A percentile compares a stretch with the other conserved stretches of the same genome.
These are phyloP conservation scores for Nephrocerus scutellatus DNA, from an alignment of 2,888 invertebrate genomes.

Conservation along the genomic window DNA sequence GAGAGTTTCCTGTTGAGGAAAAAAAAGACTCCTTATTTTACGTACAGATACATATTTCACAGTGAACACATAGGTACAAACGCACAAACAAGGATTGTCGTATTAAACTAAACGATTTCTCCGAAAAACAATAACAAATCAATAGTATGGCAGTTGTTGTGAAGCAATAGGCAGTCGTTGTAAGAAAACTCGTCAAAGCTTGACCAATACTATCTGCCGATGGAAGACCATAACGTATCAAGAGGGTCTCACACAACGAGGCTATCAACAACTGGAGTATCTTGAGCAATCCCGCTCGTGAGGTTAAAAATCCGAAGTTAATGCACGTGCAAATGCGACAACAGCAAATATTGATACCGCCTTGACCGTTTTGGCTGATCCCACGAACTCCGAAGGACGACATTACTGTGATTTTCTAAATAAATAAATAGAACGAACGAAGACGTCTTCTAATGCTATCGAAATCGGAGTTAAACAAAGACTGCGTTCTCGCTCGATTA, in stretches of 20 bases:
- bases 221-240: slow-evolving; percentile 69
- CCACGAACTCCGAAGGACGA: slow-evolving; percentile 39
- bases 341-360: slow-evolving; percentile 64
- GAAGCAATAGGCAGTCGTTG: slow-evolving; percentile 72
- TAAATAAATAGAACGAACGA: background rate
- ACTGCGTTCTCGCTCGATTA: too few species aligned
- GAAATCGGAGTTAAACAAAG: too few species aligned
- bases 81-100: slow-evolving; percentile 79
- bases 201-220: slow-evolving; percentile 68
- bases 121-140: slow-evolving; percentile 70
- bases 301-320: slow-evolving; percentile 66
- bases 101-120: slow-evolving; percentile 66
- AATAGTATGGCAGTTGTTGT: slow-evolving; percentile 69
- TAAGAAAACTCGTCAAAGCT: slow-evolving; percentile 72
- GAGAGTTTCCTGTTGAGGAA: slow-evolving; percentile 62
- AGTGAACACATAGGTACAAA: slow-evolving; percentile 23
- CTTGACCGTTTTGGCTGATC: slow-evolving; percentile 37
- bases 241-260: slow-evolving; percentile 71
- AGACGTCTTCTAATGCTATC: too few species aligned
- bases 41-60: background rate
- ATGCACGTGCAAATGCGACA: slow-evolving; percentile 73
- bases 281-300: slow-evolving; percentile 67
- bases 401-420: slow-evolving; percentile 21
- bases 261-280: slow-evolving; percentile 69
- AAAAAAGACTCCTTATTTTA: slow-evolving; percentile 9